A percentile compares a stretch with the other conserved stretches of the same genome.
These are phyloP conservation scores for Takifugu ocellatus DNA, from an alignment of 2,797 vertebrate genomes.

Conservation along the genomic window DNA sequence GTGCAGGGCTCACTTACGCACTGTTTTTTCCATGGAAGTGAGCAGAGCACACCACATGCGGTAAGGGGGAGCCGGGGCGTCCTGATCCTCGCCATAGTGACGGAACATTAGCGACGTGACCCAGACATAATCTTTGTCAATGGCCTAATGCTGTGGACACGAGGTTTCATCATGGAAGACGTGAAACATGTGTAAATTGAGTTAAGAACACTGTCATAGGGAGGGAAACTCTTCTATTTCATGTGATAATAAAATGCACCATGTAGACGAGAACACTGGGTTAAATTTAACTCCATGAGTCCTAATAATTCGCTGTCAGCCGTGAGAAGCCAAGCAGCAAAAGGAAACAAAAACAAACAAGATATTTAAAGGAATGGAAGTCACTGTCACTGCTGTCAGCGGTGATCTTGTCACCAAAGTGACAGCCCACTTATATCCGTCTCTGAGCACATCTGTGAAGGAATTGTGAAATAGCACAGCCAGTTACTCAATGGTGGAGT, in stretches of 20 bases:
- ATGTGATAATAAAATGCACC: too few relatives aligned
- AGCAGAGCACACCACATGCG: conserved; percentile 20
- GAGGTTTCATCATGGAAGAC: conserved; percentile 43
- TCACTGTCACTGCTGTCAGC: background rate
- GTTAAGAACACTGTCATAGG: too few relatives aligned
- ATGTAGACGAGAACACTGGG: too few relatives aligned
- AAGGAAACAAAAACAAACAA: conserved; percentile 6
- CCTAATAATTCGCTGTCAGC: too few relatives aligned
- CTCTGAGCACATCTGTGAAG: background rate
- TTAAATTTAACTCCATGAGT: too few relatives aligned
- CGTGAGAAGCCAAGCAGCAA: background rate
- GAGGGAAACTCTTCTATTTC: too few relatives aligned
- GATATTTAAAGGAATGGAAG: conserved; percentile 5
- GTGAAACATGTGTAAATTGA: conserved; percentile 15
- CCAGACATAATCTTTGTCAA: conserved; percentile 38
- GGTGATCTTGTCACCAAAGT: background rate
- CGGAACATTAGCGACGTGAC: conserved; percentile 43
- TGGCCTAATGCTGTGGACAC: conserved; percentile 11
- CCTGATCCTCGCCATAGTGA: conserved; percentile 38
- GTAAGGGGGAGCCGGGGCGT: conserved; percentile 39
- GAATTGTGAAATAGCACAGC: conserved; percentile 46
- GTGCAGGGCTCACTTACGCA: conserved; percentile 42
- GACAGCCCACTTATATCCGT: conserved; percentile 29
- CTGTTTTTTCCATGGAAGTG: conserved; percentile 58
- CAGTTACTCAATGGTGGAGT: conserved; percentile 51